Evolutionary conservation across 2,797 vertebrate species (phyloP).

Genomic region (Loris lydekkerianus): DNA sequence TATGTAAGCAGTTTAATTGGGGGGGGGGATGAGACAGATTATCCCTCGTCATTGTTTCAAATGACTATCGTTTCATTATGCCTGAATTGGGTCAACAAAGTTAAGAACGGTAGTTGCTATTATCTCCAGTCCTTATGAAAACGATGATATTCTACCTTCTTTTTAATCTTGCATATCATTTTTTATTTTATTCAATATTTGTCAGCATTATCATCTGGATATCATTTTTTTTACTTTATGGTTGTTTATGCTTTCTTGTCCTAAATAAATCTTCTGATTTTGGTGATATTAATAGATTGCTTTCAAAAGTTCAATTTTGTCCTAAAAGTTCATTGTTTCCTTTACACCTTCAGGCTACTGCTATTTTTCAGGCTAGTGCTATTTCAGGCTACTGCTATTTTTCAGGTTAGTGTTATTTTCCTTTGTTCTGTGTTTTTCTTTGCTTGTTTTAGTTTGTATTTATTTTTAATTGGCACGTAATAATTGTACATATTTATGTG

Average conservation of each 20-base stretch:
- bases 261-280: not conserved
- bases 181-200: not conserved
- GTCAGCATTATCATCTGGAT: not conserved
- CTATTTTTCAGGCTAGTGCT: too few species aligned
- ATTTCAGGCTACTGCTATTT: too few species aligned
- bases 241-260: not conserved
- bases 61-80: not conserved
- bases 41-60: not conserved
- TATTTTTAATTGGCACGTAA: not conserved
- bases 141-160: not conserved
- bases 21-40: not conserved
- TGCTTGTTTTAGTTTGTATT: not conserved
- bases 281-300: not conserved
- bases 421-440: not conserved
- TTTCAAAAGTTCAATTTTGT: slow-evolving; percentile 9
- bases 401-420: too few species aligned
- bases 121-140: not conserved
- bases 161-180: not conserved
- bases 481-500: not conserved
- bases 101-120: not conserved
- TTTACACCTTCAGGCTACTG: not conserved
- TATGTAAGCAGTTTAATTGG: not conserved
- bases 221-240: not conserved
- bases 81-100: not conserved
- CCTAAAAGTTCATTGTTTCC: not conserved